Percentiles rank a stretch among this genome's conserved stretches.
These are phyloP conservation scores for Phalanger gymnotis DNA, from an alignment of 2,797 vertebrate species.

Conservation along the genomic window DNA sequence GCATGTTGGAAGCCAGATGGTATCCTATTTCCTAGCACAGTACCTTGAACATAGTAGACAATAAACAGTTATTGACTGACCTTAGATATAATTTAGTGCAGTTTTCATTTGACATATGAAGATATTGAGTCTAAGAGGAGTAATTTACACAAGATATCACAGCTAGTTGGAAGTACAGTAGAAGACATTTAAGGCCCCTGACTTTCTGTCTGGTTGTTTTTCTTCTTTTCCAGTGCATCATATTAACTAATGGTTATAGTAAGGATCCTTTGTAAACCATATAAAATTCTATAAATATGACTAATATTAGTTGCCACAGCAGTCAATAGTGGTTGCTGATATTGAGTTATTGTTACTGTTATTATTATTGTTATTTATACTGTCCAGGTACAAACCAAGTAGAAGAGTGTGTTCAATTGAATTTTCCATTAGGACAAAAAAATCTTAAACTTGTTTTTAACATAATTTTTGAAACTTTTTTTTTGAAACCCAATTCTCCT, in stretches of 20 bases:
- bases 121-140: neutral
- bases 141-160: neutral
- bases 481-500: neutral
- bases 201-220: neutral
- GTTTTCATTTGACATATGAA: neutral
- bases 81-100: neutral
- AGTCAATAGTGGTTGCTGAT: neutral
- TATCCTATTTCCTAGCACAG: neutral
- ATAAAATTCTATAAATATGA: neutral
- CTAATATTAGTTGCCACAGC: neutral
- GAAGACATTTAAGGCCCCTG: neutral
- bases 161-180: too few species aligned
- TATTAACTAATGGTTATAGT: neutral
- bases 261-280: neutral
- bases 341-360: neutral
- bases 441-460: neutral
- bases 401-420: neutral
- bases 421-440: neutral
- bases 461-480: neutral
- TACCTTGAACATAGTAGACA: neutral
- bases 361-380: neutral
- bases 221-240: neutral
- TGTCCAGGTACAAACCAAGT: neutral
- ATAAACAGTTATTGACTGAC: neutral
- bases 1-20: neutral